Conservation (phyloP, 2,797 vertebrate species). For the Pteropus rufus region DNA sequence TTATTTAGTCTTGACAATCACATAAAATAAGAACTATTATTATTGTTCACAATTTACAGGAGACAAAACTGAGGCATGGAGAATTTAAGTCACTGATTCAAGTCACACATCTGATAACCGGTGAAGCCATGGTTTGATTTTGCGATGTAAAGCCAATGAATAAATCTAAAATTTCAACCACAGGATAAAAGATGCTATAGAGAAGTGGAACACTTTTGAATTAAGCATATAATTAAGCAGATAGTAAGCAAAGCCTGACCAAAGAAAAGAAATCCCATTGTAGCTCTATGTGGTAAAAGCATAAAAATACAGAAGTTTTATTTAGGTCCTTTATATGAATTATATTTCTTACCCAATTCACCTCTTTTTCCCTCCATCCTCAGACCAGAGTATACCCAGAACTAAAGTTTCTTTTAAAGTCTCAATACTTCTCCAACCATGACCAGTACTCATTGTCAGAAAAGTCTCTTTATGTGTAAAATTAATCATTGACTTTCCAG, state of each 20-base stretch:
- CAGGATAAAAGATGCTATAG: background rate
- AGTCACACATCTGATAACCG: background rate
- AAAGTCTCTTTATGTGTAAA: slow-evolving; percentile 46
- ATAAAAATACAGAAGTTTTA: background rate
- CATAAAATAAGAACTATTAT: background rate
- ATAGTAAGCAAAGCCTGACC: background rate
- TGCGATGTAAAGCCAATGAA: background rate
- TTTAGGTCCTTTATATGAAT: background rate
- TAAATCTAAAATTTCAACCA: slow-evolving; percentile 9
- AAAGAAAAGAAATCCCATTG: background rate
- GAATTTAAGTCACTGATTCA: background rate
- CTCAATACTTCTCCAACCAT: slow-evolving; percentile 10
- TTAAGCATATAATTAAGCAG: background rate
- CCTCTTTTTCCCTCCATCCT: background rate
- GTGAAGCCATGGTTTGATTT: background rate
- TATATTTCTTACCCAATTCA: background rate
- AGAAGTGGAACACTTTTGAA: background rate
- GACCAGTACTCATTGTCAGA: background rate
- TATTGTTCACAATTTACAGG: background rate
- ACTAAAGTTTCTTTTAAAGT: background rate
- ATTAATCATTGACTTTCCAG: slow-evolving; percentile 44
- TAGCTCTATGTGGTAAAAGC: background rate
- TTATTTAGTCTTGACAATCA: background rate
- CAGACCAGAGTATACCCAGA: background rate
- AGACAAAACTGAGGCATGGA: background rate